Base-by-base conservation (phyloP, 2,113 vertebrate genomes). In the Brachionichthys hirsutus region DNA sequence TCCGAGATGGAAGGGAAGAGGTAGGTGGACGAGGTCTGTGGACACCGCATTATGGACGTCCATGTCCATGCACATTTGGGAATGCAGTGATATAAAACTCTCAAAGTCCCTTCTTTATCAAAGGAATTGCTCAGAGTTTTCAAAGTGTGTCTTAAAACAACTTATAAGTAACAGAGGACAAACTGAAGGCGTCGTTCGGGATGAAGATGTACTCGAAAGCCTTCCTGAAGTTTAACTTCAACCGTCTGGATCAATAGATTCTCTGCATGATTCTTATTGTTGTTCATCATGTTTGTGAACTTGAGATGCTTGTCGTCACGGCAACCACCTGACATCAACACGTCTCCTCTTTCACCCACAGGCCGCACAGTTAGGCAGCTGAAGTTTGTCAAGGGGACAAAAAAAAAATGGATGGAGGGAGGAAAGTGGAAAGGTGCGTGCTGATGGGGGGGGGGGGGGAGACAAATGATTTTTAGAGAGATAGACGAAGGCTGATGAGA, bases 401-500 rank as follows among this genome's bases (percentile, higher is more conserved):
- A 22, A 41, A 24, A 51, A 15, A 62, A 55, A 35, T 30, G 36
- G 54, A 41, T 9, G 4, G 2, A 43, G 18, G 35, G 22, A 12
- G 15, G 0, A 9, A 64, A 44, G 18, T 1, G 10, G 43, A 62
- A 58, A 2, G 14, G n/a, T 67, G 17, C 8, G 16, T 19, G 41
- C 1, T 58, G 42, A 41, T 2, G 2, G 34, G 43, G 46, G 50
- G 70, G 42, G 38, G 2, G 2, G 34, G 43, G 46, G 50, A 71
- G 14, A 66, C 56, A 14, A 36, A 41, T 16, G 6, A 59, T 12
- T 38, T n/a, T 20, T 9, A 53, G 3, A 60, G 54, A 70, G 35
- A 85, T 78, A 82, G 68, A 78, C 56, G 41, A 76, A 81, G 55
- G 59, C 58, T 77, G 77, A 74, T 71, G 43, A 61, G 67, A 78